Base-by-base conservation (phyloP, 2,797 vertebrate genomes). In the Clamator glandarius region DNA sequence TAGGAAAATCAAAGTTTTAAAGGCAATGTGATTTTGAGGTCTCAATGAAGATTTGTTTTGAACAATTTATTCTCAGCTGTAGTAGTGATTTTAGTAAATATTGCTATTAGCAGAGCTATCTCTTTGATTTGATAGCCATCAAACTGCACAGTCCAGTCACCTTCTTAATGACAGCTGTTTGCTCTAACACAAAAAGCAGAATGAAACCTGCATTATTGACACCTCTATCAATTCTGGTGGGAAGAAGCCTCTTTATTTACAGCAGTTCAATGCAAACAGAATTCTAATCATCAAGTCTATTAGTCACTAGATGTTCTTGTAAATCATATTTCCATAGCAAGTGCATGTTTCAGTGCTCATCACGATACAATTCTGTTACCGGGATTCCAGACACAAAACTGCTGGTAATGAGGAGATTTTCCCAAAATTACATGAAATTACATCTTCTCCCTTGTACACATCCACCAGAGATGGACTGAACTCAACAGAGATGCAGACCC, bases 171-270 rank as follows among this genome's bases (percentile, higher is more conserved):
- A 48, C 33, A 90, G 41, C 31, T 77, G 52, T 80, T 91, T 88
- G 46, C 50, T 77, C 78, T 64, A 77, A 77, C 35, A 81, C 31
- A 66, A 85, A 28, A 28, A 79, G 51, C 25, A 64, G 41, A 93
- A 93, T 59, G 73, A 93, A 79, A 89, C 31, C 42, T 89, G 79
- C 31, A 29, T 72, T 84, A 68, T 3, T 91, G 69, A 75, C 58
- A 68, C 20, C 55, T 91, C 73, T 90, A 78, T 72, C 84, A 85
- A 15, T 64, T 89, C 76, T 79, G 51, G 35, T 79, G 50, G 55
- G 35, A 91, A 87, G 69, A 92, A 92, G 39, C 55, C 73, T 78
- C 79, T 95, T 93, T 84, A 92, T 95, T 96, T 94, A 88, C 48
- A 79, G 75, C 48, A 78, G 62, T 46, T 89, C 63, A 81, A 50